These are phyloP conservation scores for Trichosurus vulpecula DNA, from an alignment of 2,797 vertebrate species.

Conservation along the genomic window DNA sequence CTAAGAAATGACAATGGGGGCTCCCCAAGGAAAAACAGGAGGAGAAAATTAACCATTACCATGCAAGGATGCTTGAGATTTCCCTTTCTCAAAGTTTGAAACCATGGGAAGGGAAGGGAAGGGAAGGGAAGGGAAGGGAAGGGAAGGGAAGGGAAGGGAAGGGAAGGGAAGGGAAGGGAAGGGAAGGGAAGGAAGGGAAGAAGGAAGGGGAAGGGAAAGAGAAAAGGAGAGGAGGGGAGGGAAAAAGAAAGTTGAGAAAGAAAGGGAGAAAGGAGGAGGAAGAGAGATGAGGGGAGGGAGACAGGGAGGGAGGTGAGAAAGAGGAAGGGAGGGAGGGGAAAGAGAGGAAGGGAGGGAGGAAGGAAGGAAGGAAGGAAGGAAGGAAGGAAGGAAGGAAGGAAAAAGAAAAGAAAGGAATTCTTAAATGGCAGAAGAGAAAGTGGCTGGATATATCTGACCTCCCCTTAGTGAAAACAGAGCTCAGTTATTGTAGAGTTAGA, in stretches of 20 bases:
- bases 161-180: neutral
- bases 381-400: neutral
- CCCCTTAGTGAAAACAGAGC: slow-evolving; percentile 64
- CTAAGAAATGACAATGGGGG: slow-evolving; percentile 72
- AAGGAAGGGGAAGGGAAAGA: neutral
- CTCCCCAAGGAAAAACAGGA: slow-evolving; percentile 75
- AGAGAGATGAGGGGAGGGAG: neutral
- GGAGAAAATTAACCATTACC: slow-evolving; percentile 62
- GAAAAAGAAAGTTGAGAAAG: slow-evolving; percentile 17
- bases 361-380: neutral
- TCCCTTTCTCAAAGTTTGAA: slow-evolving; percentile 32
- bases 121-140: neutral
- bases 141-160: slow-evolving; percentile 17
- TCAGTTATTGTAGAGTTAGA: slow-evolving; percentile 79
- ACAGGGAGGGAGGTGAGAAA: neutral
- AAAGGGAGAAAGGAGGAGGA: slow-evolving; percentile 16
- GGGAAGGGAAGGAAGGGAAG: slow-evolving; percentile 1
- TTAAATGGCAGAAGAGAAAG: slow-evolving; percentile 30
- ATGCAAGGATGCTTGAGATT: slow-evolving; percentile 53
- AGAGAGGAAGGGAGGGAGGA: neutral
- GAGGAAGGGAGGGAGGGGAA: neutral
- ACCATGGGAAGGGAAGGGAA: slow-evolving; percentile 15
- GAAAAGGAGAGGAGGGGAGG: neutral
- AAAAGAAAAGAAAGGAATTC: neutral
- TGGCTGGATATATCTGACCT: slow-evolving; percentile 49